Evolutionary conservation across 2,113 vertebrate genomes (phyloP).

Genomic region (Charadrius vociferus): DNA sequence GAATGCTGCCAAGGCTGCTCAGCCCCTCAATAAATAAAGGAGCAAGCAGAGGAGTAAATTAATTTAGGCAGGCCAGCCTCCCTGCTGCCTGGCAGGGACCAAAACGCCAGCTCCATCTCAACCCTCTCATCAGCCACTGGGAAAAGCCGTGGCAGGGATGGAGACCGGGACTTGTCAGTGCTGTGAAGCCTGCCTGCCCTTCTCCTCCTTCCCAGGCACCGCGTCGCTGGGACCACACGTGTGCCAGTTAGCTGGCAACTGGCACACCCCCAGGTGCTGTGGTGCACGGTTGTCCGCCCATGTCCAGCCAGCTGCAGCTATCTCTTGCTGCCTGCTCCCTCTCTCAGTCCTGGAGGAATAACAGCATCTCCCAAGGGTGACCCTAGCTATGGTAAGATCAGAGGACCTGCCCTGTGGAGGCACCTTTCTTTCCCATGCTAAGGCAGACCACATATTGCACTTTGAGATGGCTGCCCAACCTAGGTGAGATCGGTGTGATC

Average conservation of each 20-base stretch:
- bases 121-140: background rate
- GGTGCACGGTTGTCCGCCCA: background rate
- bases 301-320: background rate
- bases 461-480: background rate
- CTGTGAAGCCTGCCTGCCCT: fast-evolving
- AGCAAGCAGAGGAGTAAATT: background rate
- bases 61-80: background rate
- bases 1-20: background rate
- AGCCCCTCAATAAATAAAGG: background rate
- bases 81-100: background rate
- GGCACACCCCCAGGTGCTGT: fast-evolving
- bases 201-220: background rate
- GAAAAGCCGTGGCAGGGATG: background rate
- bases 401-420: background rate
- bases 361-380: background rate
- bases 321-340: background rate
- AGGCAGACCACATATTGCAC: background rate
- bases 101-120: background rate
- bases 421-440: background rate
- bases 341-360: too few species aligned
- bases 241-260: fast-evolving
- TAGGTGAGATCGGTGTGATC: background rate
- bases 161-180: fast-evolving
- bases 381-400: background rate
- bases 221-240: fast-evolving